Evolutionary conservation across 2,113 vertebrate species (phyloP).

Genomic region (Uropsilus gracilis): DNA sequence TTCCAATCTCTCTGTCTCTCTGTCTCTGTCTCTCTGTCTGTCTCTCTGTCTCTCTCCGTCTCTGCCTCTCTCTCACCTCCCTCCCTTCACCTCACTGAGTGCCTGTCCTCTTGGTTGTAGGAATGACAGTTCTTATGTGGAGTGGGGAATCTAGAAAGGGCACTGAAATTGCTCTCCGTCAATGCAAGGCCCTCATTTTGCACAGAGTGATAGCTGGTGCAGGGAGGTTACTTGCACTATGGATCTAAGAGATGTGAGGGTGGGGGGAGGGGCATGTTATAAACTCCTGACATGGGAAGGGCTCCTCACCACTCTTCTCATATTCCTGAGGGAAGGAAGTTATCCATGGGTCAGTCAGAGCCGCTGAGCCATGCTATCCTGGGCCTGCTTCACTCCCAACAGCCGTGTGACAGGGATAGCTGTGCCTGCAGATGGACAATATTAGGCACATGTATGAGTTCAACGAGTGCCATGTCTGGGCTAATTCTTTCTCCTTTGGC

Average conservation of each 20-base stretch:
- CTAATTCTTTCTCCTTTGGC: neutral
- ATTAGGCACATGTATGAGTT: neutral
- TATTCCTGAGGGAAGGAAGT: constrained; percentile 9
- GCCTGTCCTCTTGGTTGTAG: neutral
- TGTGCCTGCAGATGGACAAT: neutral
- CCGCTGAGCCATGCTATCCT: neutral
- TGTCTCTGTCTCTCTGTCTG: no score
- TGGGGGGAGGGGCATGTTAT: neutral
- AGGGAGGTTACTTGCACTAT: neutral
- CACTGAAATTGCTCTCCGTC: neutral
- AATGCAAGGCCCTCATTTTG: neutral
- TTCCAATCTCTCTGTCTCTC: no score
- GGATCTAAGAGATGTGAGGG: neutral
- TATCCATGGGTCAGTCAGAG: neutral
- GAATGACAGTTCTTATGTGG: neutral
- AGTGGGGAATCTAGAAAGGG: neutral
- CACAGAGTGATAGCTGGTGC: neutral
- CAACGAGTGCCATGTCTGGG: neutral
- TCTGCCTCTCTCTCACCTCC: neutral
- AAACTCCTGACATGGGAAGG: neutral
- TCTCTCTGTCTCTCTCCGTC: no score
- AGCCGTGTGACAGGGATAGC: neutral
- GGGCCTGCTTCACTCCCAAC: neutral
- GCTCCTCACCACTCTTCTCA: neutral
- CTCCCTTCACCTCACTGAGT: neutral